Base-by-base conservation (phyloP, 2,113 vertebrate genomes). In the Suricata suricatta region DNA sequence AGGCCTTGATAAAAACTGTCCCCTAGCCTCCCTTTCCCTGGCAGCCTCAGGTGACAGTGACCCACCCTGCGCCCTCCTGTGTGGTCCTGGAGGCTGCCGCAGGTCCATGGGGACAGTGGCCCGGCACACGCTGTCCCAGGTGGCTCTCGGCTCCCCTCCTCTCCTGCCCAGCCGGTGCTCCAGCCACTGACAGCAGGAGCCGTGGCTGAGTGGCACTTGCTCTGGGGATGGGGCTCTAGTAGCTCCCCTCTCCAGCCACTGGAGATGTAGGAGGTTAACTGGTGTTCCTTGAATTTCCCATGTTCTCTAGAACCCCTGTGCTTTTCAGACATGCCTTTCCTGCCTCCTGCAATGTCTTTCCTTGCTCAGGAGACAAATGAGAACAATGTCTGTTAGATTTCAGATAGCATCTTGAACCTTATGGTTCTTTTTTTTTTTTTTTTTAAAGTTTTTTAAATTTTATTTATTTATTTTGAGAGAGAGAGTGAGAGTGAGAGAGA, bases 351-450 rank as follows among this genome's bases (percentile, higher is more conserved):
- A 33, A 27, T n/a, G n/a, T 66, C 74, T 72, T 35, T 83, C 52
- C 35, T 90, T 76, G 23, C n/a, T 44, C 14, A 23, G 25, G 82
- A 93, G 69, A 77, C 41, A 66, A 87, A 79, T 3, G 19, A 50
- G 52, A 54, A 83, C 91, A 91, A 83, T 54, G n/a, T 29, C 15
- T 83, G 5, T 92, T 57, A 33, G 57, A 54, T 52, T 79, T 91
- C 64, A 82, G 87, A 77, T 21, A 76, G 52, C 35, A 66, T 83
- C 81, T 31, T 41, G 21, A 35, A 60, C 13, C 57, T 85, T 47
- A 33, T 7, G 29, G 47, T 35, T 71, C 13, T 50, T 50, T 13
- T 50, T 50, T 50, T 50, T 50, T 50, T 41, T 41, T 41, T 41
- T 41, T 41, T 41, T 41, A 41, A 50, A 50, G 6, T 50, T 50